Evolutionary conservation across 1,140 invertebrate species (phyloP).

Genomic region (Centruroides sculpturatus): DNA sequence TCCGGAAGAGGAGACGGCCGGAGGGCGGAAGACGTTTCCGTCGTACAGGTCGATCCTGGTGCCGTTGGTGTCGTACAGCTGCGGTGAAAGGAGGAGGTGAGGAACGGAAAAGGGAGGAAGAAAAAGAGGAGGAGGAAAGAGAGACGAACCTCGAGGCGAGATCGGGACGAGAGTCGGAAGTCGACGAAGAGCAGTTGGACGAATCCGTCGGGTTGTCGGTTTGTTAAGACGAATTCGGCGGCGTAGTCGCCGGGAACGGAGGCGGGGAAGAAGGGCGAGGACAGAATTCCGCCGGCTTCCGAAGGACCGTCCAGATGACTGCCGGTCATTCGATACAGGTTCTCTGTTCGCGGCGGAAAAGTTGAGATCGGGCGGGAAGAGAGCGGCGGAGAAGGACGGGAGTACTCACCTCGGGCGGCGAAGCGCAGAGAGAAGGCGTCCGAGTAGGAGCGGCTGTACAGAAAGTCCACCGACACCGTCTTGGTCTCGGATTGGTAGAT

Average conservation of each 20-base stretch:
- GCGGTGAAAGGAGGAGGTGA: background rate
- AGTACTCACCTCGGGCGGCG: conserved; percentile 44
- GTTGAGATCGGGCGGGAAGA: conserved; percentile 43
- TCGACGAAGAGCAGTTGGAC: conserved; percentile 51
- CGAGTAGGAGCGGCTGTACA: conserved; percentile 44
- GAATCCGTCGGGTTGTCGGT: conserved; percentile 34
- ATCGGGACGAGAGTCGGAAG: conserved; percentile 48
- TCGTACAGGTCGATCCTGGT: conserved; percentile 48
- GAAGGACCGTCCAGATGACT: too few species aligned
- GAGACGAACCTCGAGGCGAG: conserved; percentile 45
- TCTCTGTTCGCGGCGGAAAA: conserved; percentile 35
- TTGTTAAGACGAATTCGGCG: conserved; percentile 47
- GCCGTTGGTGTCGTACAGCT: conserved; percentile 56
- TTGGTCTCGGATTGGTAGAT: conserved; percentile 46
- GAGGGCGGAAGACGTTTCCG: conserved; percentile 51
- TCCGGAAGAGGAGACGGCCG: conserved; percentile 46
- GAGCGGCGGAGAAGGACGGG: conserved; percentile 49
- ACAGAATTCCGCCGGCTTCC: too few species aligned
- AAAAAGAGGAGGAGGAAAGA: too few species aligned
- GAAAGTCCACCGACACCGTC: conserved; percentile 41
- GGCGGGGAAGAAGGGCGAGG: conserved; percentile 51
- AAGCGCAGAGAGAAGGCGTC: conserved; percentile 50
- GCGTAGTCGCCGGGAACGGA: conserved; percentile 50
- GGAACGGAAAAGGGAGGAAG: too few species aligned
- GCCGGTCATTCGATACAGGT: too few species aligned